These are phyloP conservation scores for Parnassius orleans DNA, from an alignment of 2,888 invertebrate genomes.

Conservation along the genomic window DNA sequence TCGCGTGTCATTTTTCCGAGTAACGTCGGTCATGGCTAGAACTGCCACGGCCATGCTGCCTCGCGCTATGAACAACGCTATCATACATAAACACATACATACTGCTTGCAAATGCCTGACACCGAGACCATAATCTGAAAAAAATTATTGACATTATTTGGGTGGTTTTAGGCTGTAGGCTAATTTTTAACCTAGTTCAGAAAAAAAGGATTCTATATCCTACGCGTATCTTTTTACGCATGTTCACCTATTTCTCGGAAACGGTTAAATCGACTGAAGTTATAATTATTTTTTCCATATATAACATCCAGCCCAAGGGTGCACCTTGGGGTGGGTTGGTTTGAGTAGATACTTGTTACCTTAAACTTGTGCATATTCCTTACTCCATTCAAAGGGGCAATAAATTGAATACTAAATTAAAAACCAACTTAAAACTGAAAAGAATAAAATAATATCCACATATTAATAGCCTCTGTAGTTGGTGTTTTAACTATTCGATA, in stretches of 20 bases:
- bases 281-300: too few species aligned
- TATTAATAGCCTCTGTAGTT: too few species aligned
- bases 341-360: too few species aligned
- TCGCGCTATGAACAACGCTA: conserved; percentile 53
- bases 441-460: not conserved
- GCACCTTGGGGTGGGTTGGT: too few species aligned
- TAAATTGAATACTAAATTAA: not conserved
- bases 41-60: conserved; percentile 65
- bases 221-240: too few species aligned
- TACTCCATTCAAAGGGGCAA: not conserved
- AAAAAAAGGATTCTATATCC: not conserved
- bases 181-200: not conserved
- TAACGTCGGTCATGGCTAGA: conserved; percentile 58
- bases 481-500: too few species aligned
- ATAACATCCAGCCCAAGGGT: not conserved
- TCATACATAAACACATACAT: conserved; percentile 52
- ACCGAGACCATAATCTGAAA: conserved; percentile 39
- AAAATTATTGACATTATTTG: not conserved
- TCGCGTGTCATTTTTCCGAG: conserved; percentile 8
- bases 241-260: too few species aligned
- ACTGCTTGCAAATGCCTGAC: conserved; percentile 57
- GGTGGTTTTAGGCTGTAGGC: not conserved
- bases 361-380: not conserved
- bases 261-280: too few species aligned
- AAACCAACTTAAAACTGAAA: not conserved